Conservation (phyloP, 2,113 vertebrate species). For the Callopanchax toddi region DNA sequence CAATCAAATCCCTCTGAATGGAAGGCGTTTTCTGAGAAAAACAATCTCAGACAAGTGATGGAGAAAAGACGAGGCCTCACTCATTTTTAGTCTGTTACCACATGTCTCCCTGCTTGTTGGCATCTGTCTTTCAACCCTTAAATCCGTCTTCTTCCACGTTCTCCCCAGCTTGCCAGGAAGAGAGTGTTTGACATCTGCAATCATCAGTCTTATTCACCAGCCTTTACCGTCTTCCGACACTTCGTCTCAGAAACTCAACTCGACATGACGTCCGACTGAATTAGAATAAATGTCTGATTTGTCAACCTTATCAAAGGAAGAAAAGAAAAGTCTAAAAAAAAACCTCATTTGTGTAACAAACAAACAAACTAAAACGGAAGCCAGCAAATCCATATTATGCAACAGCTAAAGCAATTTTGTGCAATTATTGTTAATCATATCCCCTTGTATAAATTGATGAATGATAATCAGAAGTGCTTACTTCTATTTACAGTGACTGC, state of each 20-base stretch:
- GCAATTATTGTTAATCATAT: slow-evolving; percentile 16
- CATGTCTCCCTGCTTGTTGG: slow-evolving; percentile 16
- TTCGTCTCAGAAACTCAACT: slow-evolving; percentile 53
- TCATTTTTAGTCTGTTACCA: slow-evolving; percentile 26
- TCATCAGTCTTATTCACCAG: slow-evolving; percentile 54
- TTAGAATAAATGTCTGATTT: slow-evolving; percentile 60
- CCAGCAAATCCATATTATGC: slow-evolving; percentile 9
- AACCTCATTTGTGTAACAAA: slow-evolving; percentile 32
- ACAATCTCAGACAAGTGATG: slow-evolving; percentile 49
- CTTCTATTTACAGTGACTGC: no score
- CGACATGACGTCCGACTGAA: slow-evolving; percentile 53
- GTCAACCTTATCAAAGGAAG: slow-evolving; percentile 43
- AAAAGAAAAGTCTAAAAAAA: slow-evolving; percentile 36
- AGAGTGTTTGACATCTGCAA: slow-evolving; percentile 10
- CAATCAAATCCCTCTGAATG: slow-evolving; percentile 42
- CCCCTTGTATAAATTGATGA: not conserved
- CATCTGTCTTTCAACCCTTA: slow-evolving; percentile 18
- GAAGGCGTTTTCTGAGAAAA: slow-evolving; percentile 48
- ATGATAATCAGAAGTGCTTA: not conserved
- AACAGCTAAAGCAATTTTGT: slow-evolving; percentile 28
- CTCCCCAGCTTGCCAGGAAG: slow-evolving; percentile 21
- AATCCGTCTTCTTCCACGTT: slow-evolving; percentile 15
- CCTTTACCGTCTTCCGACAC: slow-evolving; percentile 52
- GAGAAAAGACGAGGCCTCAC: slow-evolving; percentile 35
- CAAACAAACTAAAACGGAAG: slow-evolving; percentile 31